Evolutionary conservation across 1,140 invertebrate species (phyloP).

Genomic region (Drosophila bifasciata): DNA sequence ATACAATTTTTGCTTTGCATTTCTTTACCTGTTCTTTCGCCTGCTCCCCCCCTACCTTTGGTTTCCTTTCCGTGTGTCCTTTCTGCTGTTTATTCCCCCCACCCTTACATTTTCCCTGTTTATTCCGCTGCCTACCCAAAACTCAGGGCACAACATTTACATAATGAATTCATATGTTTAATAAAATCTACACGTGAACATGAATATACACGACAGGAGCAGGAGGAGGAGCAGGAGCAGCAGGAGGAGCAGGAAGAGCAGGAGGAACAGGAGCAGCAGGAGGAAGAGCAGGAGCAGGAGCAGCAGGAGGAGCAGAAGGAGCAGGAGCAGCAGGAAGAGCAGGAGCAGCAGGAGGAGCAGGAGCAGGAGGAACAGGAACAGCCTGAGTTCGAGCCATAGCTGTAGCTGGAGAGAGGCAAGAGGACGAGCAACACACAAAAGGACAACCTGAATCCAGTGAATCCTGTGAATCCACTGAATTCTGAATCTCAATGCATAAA

Average conservation of each 20-base stretch:
- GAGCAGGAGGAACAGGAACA: no score
- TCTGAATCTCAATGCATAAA: background rate
- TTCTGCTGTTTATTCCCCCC: no score
- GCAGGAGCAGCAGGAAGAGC: background rate
- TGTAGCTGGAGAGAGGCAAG: background rate
- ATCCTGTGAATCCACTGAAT: conserved; percentile 26
- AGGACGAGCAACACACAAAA: conserved; percentile 40
- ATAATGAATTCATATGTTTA: conserved; percentile 84
- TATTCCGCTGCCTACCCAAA: conserved; percentile 7
- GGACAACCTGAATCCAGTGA: conserved; percentile 41
- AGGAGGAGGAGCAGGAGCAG: background rate
- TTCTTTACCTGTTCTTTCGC: conserved; percentile 11
- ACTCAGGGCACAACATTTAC: conserved; percentile 58
- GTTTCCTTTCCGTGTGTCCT: conserved; percentile 1
- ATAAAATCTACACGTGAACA: conserved; percentile 81
- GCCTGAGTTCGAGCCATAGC: no score
- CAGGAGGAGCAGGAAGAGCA: no score
- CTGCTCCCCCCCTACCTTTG: conserved; percentile 19
- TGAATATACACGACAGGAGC: conserved; percentile 29
- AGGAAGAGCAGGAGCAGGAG: no score
- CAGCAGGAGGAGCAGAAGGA: background rate
- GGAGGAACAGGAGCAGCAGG: background rate
- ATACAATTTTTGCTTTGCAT: conserved; percentile 60
- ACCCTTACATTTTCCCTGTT: no score
- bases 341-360: background rate